Conservation (phyloP, 2,888 invertebrate species). For the Eupithecia inturbata region DNA sequence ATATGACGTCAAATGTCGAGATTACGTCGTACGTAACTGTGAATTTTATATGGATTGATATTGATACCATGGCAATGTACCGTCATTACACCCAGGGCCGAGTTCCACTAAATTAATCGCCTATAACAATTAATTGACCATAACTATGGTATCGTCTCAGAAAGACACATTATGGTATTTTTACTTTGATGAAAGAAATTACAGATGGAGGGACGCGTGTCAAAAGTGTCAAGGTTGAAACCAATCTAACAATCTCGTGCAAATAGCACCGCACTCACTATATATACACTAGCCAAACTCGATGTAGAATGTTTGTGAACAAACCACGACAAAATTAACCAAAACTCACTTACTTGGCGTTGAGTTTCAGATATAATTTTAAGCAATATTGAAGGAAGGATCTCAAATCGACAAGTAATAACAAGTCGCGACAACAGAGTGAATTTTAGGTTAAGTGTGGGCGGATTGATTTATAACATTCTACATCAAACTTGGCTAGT, state of each 20-base stretch:
- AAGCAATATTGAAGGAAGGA: no score
- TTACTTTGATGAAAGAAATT: neutral
- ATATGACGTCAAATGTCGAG: slow-evolving; percentile 5
- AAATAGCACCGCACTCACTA: neutral
- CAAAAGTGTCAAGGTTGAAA: neutral
- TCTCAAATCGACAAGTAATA: no score
- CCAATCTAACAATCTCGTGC: neutral
- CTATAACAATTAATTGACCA: no score
- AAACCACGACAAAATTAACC: no score
- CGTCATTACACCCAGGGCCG: neutral
- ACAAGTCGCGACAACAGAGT: no score
- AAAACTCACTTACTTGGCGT: no score
- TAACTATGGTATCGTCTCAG: neutral
- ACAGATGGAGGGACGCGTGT: neutral
- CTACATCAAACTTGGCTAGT: no score
- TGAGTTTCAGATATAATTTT: no score
- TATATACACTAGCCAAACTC: no score
- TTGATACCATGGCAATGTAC: neutral
- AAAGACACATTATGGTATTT: neutral
- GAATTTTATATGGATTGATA: neutral
- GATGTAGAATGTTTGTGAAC: no score
- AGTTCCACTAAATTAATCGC: neutral
- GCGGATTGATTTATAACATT: no score
- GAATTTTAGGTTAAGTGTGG: no score
- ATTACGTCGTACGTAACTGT: neutral